phyloP scores from a whole-genome alignment of 2,113 vertebrate species.

The Amphiprion ocellaris region DNA sequence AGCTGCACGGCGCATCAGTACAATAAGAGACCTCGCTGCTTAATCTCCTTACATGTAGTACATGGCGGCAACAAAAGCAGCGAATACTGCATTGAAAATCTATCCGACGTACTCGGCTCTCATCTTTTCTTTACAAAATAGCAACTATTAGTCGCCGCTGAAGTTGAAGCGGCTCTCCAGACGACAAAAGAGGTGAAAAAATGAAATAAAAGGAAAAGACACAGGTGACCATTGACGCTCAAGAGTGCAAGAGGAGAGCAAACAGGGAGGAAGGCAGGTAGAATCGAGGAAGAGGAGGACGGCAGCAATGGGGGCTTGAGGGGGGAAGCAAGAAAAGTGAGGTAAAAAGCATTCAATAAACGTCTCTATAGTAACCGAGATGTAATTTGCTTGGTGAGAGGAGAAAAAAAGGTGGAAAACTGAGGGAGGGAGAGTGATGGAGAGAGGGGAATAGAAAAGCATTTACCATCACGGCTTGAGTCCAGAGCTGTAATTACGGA shows the following conservation, averaged over 20 bases:
- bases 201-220: slow-evolving; percentile 26
- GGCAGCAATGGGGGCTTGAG: slow-evolving; percentile 27
- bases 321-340: slow-evolving; percentile 64
- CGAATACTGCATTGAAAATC: slow-evolving; percentile 56
- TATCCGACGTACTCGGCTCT: slow-evolving; percentile 32
- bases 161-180: slow-evolving; percentile 18
- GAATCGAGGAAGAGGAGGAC: slow-evolving; percentile 17
- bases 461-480: slow-evolving; percentile 87
- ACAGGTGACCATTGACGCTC: slow-evolving; percentile 47
- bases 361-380: slow-evolving; percentile 85
- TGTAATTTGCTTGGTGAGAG: slow-evolving; percentile 84
- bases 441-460: slow-evolving; percentile 81
- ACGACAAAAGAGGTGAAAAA: slow-evolving; percentile 27
- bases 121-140: slow-evolving; percentile 56
- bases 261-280: slow-evolving; percentile 41
- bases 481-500: slow-evolving; percentile 87
- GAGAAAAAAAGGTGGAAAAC: slow-evolving; percentile 71
- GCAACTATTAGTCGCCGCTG: slow-evolving; percentile 55
- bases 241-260: slow-evolving; percentile 21
- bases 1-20: slow-evolving; percentile 48
- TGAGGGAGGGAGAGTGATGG: slow-evolving; percentile 70
- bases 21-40: slow-evolving; percentile 54
- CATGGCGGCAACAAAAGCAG: slow-evolving; percentile 56
- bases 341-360: slow-evolving; percentile 83
- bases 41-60: slow-evolving; percentile 59